Conservation (phyloP, 1,140 invertebrate genomes). For the Diabrotica virgifera region DNA sequence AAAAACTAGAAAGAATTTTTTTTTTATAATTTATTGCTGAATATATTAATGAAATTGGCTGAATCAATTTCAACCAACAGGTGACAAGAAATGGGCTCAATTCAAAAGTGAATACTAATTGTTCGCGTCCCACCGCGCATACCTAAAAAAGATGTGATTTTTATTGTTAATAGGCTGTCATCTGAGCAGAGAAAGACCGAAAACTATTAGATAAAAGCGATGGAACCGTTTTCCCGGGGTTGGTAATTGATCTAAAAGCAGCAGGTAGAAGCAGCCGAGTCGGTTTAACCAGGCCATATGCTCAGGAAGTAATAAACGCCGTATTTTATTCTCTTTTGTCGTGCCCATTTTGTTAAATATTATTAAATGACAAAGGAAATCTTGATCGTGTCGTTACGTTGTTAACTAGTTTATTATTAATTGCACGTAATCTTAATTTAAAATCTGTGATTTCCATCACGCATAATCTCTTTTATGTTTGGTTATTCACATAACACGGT, state of each 20-base stretch:
- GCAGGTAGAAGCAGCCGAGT: background rate
- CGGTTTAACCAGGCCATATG: conserved; percentile 28
- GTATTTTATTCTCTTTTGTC: conserved; percentile 41
- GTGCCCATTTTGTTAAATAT: conserved; percentile 41
- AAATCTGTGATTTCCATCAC: conserved; percentile 39
- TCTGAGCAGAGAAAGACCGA: background rate
- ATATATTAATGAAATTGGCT: no score
- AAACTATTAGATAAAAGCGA: background rate
- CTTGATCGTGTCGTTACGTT: conserved; percentile 42
- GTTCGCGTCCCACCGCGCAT: no score
- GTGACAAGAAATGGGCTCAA: no score
- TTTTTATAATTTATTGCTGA: no score
- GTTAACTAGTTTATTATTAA: conserved; percentile 43
- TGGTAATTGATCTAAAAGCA: background rate
- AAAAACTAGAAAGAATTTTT: no score
- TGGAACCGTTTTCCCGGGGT: background rate
- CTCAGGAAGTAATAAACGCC: conserved; percentile 37
- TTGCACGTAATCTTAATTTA: conserved; percentile 42
- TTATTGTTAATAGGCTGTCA: background rate
- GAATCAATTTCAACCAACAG: no score
- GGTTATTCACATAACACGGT: conserved; percentile 3
- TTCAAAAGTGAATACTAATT: no score
- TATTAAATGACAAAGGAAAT: conserved; percentile 44
- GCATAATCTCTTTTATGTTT: conserved; percentile 26
- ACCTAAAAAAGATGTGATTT: background rate